phyloP scores from a whole-genome alignment of 2,888 invertebrate genomes.

The Orthonychiurus folsomi region DNA sequence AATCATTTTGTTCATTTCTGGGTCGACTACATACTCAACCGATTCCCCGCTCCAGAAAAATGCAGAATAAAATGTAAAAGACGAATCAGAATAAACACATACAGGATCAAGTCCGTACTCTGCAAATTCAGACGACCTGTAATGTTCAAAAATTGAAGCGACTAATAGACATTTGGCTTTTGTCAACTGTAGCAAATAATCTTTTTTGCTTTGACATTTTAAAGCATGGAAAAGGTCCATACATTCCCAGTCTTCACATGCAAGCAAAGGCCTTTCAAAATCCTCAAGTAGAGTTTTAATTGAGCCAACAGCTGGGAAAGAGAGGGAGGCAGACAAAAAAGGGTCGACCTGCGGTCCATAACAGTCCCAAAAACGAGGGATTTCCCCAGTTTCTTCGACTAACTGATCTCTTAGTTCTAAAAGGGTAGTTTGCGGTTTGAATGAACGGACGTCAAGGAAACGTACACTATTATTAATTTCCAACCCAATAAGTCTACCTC shows the following conservation, averaged over 20 bases:
- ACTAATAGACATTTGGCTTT: not conserved
- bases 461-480: not conserved
- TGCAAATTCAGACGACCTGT: not conserved
- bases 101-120: not conserved
- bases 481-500: not conserved
- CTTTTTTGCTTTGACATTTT: not conserved
- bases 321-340: no score
- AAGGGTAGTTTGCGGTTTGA: not conserved
- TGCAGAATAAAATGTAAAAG: not conserved
- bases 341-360: no score
- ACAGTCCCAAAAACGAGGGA: no score
- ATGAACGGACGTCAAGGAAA: not conserved
- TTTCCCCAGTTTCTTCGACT: not conserved
- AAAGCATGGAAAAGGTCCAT: no score
- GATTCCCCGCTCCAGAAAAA: not conserved
- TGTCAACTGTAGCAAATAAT: not conserved
- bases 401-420: not conserved
- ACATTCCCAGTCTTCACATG: no score
- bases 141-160: not conserved
- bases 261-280: no score
- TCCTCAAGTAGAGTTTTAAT: no score
- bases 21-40: not conserved
- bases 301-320: no score
- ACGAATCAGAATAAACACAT: not conserved
- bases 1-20: not conserved